Base-by-base conservation (phyloP, 2,797 vertebrate species). In the Nannoperca obscura region DNA sequence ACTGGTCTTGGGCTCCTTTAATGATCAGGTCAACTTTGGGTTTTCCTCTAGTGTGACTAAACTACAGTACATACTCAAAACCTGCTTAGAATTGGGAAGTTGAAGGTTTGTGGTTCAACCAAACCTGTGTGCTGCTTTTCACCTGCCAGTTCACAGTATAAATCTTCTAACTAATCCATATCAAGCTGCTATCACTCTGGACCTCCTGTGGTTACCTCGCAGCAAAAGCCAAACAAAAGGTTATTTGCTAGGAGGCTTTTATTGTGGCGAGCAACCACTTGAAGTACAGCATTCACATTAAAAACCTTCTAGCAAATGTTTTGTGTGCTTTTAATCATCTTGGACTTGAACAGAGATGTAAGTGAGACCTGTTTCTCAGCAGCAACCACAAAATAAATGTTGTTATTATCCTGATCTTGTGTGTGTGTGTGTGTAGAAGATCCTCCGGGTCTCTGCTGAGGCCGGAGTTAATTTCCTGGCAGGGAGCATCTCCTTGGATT, bases 401-500 rank as follows among this genome's bases (percentile, higher is more conserved):
- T 24, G 54, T 34, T 17, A 54, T 69, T 57, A 36, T 13, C 24
- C 24, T 7, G 20, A 22, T 42, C 1, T 17, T 22, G 50, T 53
- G 55, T 53, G 61, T 30, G 52, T 62, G 72, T 61, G 57, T 76
- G 49, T 72, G 59, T n/a, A 11, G 67, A 38, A 63, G 78, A 76
- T 86, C 63, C 66, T 77, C 60, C 9, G 27, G 14, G 24, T 80
- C 47, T 71, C 62, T 85, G 82, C 77, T 74, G 62, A 86, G 59
- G 44, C 59, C 13, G 17, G 65, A 74, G 52, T 78, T 77, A 76
- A 67, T 83, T 71, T 71, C 71, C 5, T 86, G 72, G 81, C 67
- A 34, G 62, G 27, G 38, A 53, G 53, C 71, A 53, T 65, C 58
- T 59, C 67, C 68, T 53, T 44, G 36, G 70, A 62, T 77, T 52